Conservation (phyloP, 2,797 vertebrate genomes). For the Acridotheres tristis region DNA sequence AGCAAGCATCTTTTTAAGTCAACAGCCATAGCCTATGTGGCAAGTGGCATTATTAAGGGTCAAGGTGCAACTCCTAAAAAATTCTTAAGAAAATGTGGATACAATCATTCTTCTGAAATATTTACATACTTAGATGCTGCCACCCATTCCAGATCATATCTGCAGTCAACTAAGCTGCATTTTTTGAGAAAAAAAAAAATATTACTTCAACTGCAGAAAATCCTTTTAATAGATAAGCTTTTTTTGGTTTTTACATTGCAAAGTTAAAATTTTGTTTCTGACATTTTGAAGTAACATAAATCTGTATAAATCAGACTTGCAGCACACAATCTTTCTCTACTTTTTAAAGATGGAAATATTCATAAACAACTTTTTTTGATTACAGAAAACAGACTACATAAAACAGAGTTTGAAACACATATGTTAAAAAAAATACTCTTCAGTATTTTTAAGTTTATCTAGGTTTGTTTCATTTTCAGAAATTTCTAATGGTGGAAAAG, state of each 20-base stretch:
- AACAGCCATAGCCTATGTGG: not conserved
- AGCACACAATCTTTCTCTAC: not conserved
- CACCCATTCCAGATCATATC: not conserved
- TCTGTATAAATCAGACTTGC: not conserved
- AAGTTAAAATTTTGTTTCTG: not conserved
- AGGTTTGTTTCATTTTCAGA: not conserved
- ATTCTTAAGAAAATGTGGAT: not conserved
- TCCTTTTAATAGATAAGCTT: accelerated
- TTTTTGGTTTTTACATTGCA: accelerated
- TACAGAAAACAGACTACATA: not conserved
- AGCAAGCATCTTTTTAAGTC: not conserved
- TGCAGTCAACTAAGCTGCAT: not conserved
- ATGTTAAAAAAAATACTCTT: not conserved
- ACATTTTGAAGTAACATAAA: not conserved
- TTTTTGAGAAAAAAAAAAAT: not conserved
- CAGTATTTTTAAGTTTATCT: not conserved
- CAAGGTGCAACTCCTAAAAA: not conserved
- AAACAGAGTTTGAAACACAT: not conserved
- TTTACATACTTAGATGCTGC: not conserved
- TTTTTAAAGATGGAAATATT: not conserved
- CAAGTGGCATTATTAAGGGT: not conserved
- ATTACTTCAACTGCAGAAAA: not conserved
- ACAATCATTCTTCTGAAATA: not conserved
- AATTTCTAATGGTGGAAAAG: not conserved
- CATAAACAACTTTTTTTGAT: accelerated